Percentiles rank a stretch among this genome's conserved stretches.
These are phyloP conservation scores for Onthophagus taurus DNA, from an alignment of 1,140 invertebrate genomes.

Conservation along the genomic window DNA sequence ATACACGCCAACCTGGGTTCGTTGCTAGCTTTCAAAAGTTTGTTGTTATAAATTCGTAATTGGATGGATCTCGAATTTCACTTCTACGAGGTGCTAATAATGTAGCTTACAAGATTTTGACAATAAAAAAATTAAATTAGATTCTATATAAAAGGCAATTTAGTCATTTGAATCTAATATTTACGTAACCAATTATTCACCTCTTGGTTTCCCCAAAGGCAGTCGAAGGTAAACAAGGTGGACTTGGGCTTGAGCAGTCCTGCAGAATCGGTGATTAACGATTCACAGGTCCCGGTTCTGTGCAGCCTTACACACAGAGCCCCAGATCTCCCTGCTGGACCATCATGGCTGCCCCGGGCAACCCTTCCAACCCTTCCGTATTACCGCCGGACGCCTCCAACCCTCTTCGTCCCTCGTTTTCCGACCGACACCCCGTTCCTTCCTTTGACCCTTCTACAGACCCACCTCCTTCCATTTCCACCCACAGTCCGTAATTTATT, in stretches of 20 bases:
- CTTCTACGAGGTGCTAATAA: background rate
- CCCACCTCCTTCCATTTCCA: conserved; percentile 14
- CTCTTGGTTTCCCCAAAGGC: no score
- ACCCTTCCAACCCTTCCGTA: background rate
- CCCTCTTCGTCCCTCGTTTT: conserved; percentile 11
- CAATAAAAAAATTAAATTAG: background rate
- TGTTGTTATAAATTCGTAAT: conserved; percentile 13
- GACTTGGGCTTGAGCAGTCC: conserved; percentile 1
- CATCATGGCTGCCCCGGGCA: conserved; percentile 26
- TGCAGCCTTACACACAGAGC: conserved; percentile 21
- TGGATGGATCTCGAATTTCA: conserved; percentile 11
- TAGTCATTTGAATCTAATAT: no score
- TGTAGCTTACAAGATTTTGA: background rate
- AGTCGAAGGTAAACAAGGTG: conserved; percentile 11
- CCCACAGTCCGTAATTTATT: conserved; percentile 34
- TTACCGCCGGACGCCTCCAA: conserved; percentile 12
- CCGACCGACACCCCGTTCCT: conserved; percentile 1
- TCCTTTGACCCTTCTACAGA: conserved; percentile 17
- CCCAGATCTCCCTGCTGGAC: conserved; percentile 31
- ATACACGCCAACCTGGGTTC: background rate
- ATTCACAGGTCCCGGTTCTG: conserved; percentile 14
- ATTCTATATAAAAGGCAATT: no score
- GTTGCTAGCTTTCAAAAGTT: conserved; percentile 9
- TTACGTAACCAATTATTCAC: no score
- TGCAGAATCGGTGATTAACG: conserved; percentile 33